These are phyloP conservation scores for Noctua pronuba DNA, from an alignment of 2,888 invertebrate species.

Conservation along the genomic window DNA sequence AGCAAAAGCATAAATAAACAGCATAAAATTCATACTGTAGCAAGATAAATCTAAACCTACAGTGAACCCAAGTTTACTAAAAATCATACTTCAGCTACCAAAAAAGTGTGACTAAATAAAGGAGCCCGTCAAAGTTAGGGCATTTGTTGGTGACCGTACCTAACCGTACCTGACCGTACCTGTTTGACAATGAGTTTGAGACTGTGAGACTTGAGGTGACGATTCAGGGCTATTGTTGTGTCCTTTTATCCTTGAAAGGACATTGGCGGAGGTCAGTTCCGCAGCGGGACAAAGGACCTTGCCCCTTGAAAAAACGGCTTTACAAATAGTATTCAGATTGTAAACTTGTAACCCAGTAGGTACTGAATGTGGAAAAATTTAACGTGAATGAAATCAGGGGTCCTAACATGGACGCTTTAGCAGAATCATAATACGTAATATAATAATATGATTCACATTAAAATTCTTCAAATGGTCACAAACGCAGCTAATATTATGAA, in stretches of 20 bases:
- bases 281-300: conserved; percentile 2
- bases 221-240: conserved; percentile 10
- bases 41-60: neutral
- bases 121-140: neutral
- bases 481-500: no score
- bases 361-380: no score
- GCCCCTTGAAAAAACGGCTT: conserved; percentile 9
- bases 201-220: conserved; percentile 26
- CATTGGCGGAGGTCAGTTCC: conserved; percentile 44
- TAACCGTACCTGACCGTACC: neutral
- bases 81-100: neutral
- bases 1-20: neutral
- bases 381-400: conserved; percentile 1
- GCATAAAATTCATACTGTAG: neutral
- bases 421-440: no score
- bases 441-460: no score
- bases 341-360: neutral
- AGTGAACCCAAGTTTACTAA: neutral
- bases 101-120: neutral
- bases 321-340: neutral
- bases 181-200: conserved; percentile 9
- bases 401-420: no score
- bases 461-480: no score
- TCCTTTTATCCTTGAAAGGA: conserved; percentile 40
- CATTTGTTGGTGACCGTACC: conserved; percentile 3